Base-by-base conservation (phyloP, 2,888 invertebrate genomes). In the Metalampra italica region DNA sequence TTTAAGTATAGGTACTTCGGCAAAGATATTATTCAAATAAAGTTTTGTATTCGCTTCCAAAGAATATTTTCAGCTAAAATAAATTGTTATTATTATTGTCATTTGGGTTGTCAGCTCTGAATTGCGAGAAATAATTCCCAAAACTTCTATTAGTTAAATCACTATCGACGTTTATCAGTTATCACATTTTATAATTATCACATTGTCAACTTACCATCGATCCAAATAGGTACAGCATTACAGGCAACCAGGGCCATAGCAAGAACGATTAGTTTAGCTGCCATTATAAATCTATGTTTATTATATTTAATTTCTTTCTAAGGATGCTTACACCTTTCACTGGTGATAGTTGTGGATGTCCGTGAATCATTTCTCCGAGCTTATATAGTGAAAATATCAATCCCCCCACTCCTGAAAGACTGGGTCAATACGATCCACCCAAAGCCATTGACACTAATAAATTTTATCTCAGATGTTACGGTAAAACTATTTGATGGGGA, bases 371-470 rank as follows among this genome's bases (percentile, higher is more conserved):
- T 75, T 78, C 82, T 74, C 72, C 66, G 70, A 60, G 72, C 69
- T 78, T 87, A 78, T 87, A 88, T 88, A 87, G 78, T 65, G 68
- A 63, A 67, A 68, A 69, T 58, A 68, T 67, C 63, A 68, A 70
- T 66, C 54, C 77, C 77, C 82, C 87, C 83, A 78, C 83, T 71
- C 65, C 53, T 45, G 45, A 50, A 55, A 62, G 66, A 77, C 71
- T 78, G 67, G 78, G 80, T 80, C 77, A 78, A 65, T 60, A 68
- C 68, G 61, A 64, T 66, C 66, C 68, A 71, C 56, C 66, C 64
- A 67, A 66, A 75, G 78, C 73, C 75, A 78, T 77, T 78, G 78
- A 81, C 79, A 82, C 75, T 73, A 75, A 72, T 78, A 79, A 78
- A 75, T 77, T n/a, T 74, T 71, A 72, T 74, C 67, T 68, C 68